phyloP scores from a whole-genome alignment of 2,113 vertebrate genomes.

The Proterorhinus semilunaris region DNA sequence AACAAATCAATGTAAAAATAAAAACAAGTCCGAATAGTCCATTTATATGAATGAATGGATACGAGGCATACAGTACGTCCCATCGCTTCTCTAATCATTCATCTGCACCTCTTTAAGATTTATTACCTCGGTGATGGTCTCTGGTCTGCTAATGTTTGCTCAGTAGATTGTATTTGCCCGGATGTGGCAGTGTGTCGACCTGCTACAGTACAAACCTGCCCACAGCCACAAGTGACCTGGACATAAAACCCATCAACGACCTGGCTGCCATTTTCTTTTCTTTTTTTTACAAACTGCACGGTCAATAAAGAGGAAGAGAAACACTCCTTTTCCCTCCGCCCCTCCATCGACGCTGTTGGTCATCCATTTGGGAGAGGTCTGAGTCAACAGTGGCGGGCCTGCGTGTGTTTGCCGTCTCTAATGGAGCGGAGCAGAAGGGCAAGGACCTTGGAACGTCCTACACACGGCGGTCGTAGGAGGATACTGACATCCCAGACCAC shows the following conservation, averaged over 20 bases:
- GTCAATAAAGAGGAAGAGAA: neutral
- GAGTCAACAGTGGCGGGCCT: neutral
- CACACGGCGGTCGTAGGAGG: neutral
- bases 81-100: too few relatives aligned
- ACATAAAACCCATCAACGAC: neutral
- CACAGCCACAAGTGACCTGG: neutral
- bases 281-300: neutral
- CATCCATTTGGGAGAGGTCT: neutral
- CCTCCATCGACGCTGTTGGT: neutral
- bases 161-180: neutral
- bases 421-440: neutral
- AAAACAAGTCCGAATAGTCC: too few relatives aligned
- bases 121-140: neutral
- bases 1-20: too few relatives aligned
- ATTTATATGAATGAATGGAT: too few relatives aligned
- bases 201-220: neutral
- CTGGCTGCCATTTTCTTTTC: neutral
- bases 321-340: neutral
- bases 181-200: neutral
- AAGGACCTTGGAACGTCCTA: neutral
- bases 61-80: too few relatives aligned
- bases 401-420: neutral
- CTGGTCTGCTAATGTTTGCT: neutral
- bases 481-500: neutral
- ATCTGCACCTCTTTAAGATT: neutral